These are phyloP conservation scores for Lasioglossum figueresi DNA, from an alignment of 2,888 invertebrate species.

Conservation along the genomic window DNA sequence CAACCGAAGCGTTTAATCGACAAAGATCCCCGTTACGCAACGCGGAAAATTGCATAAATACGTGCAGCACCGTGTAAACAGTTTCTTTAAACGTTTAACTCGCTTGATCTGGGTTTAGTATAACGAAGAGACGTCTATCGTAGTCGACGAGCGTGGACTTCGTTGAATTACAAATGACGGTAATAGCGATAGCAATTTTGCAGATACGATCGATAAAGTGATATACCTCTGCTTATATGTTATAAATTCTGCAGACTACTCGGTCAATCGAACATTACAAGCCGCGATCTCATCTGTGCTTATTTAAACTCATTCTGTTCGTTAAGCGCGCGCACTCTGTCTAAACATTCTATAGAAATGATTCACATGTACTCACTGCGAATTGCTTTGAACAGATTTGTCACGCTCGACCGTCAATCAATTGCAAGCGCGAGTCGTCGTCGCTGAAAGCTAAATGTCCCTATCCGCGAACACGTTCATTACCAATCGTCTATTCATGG, in stretches of 20 bases:
- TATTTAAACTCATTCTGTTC: background rate
- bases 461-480: background rate
- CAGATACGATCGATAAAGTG: background rate
- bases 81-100: background rate
- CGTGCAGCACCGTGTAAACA: background rate
- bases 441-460: background rate
- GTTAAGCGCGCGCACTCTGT: background rate
- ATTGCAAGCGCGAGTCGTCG: background rate
- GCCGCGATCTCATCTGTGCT: background rate
- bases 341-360: background rate
- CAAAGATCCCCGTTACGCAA: background rate
- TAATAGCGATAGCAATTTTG: background rate
- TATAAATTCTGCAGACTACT: background rate
- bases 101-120: background rate
- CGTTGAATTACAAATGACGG: background rate
- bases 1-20: conserved; percentile 9
- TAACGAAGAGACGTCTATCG: background rate
- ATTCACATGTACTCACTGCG: background rate
- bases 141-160: background rate
- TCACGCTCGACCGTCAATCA: background rate
- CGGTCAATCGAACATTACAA: background rate
- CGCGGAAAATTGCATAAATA: background rate
- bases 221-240: background rate
- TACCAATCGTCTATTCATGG: background rate
- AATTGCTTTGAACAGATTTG: background rate